Percentiles rank a stretch among this genome's conserved stretches.
Evolutionary conservation across 2,888 invertebrate genomes (phyloP).

Genomic region (Conchocele bisecta): DNA sequence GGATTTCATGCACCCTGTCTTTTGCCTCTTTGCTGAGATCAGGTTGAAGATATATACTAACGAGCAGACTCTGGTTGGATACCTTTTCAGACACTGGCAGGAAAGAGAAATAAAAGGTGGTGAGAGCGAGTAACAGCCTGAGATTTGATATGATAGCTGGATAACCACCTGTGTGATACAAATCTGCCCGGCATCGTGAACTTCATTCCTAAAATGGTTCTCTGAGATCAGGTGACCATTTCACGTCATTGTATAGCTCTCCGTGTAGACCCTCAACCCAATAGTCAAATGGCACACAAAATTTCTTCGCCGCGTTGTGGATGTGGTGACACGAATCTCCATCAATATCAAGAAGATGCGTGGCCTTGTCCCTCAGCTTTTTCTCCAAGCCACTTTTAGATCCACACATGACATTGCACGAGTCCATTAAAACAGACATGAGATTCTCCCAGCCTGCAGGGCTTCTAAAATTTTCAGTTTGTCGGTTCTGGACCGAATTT

Average conservation of each 20-base stretch:
- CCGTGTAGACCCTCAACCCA: slow-evolving; percentile 47
- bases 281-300: slow-evolving; percentile 53
- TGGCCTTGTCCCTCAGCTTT: slow-evolving; percentile 45
- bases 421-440: slow-evolving; percentile 62
- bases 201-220: slow-evolving; percentile 38
- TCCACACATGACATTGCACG: slow-evolving; percentile 63
- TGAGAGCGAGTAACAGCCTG: slow-evolving; percentile 44
- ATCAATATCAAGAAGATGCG: slow-evolving; percentile 65
- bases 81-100: too few species aligned
- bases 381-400: slow-evolving; percentile 60
- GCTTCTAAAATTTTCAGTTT: too few species aligned
- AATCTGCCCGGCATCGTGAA: slow-evolving; percentile 52
- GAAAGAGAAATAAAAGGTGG: slow-evolving; percentile 53
- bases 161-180: slow-evolving; percentile 59
- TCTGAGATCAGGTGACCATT: slow-evolving; percentile 57
- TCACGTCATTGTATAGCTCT: slow-evolving; percentile 61
- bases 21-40: too few species aligned
- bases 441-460: slow-evolving; percentile 64
- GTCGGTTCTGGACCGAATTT: too few species aligned
- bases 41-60: too few species aligned
- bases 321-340: slow-evolving; percentile 65
- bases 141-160: slow-evolving; percentile 50
- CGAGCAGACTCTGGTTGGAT: too few species aligned
- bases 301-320: slow-evolving; percentile 64
- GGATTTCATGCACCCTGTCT: slow-evolving; percentile 20